Base-by-base conservation (phyloP, 2,888 invertebrate species). In the Perizoma flavofasciatum region DNA sequence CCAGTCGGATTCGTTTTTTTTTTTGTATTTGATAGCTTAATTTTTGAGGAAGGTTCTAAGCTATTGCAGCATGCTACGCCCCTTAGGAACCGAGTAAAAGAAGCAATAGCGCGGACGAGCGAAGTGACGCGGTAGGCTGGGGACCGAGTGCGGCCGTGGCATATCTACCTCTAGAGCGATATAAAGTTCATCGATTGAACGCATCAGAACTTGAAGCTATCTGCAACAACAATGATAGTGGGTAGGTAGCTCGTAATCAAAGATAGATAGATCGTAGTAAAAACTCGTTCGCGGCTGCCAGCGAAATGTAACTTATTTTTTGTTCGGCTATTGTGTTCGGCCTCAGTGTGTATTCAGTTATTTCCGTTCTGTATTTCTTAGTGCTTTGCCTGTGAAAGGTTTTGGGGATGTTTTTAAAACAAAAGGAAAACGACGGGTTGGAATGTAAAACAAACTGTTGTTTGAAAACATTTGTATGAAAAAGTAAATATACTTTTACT, bases 291-390 rank as follows among this genome's bases (percentile, higher is more conserved):
- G 34, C 50, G 46, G 40, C 37, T 55, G 45, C 45, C 60, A 49
- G 48, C 49, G 11, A 9, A 41, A 44, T 43, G 55, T 51, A 6
- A 35, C 54, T 50, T 52, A 44, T 37, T 59, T 59, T 59, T 59
- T 59, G 55, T 55, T 54, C 46, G 11, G 22, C 33, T 47, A 35
- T 51, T 49, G 52, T 58, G 34, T 9, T 35, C n/a, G 5, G 44
- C 4, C 46, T 22, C 47, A 7, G 22, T 59, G 59, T 59, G 46
- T 53, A 34, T 54, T 50, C 59, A 49, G 46, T 41, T 32, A 5
- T 44, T 50, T 41, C 32, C 49, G 49, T n/a, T 49, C 41, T 59
- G 54, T 59, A 50, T 59, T 59, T 59, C 59, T 59, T 59, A 45
- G 55, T 49, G 35, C 37, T 49, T 1, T n/a, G 32, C 48, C 45